Evolutionary conservation across 2,888 invertebrate genomes (phyloP), one percentile per base, ranked within the genome.

Genomic region (Acleris cristana): DNA sequence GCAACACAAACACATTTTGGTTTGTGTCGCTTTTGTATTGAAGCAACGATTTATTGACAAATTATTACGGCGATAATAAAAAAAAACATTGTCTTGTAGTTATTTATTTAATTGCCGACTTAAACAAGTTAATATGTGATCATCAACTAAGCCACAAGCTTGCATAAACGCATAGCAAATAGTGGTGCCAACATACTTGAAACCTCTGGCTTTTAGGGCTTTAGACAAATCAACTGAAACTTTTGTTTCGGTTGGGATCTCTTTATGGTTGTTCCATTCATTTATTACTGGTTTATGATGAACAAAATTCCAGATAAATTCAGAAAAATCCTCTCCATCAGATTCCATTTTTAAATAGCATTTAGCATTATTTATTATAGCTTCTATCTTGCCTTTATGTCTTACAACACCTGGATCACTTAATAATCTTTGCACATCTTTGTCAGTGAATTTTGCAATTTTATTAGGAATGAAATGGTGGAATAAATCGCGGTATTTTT

Each of bases 121-220:
- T 55, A 80, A 64, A 79, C 91, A 91, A 55, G 72, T 75, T 52
- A 67, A 51, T 52, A 85, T 69, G 72, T 92, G 92, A 70, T 91
- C 91, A 80, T 90, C 85, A 2, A 92, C 84, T 70, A 92, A 79
- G 16, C 92, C 92, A 81, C 90, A 87, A 51, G 91, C 91, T 79
- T 92, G 91, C 91, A 91, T 91, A 73, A 89, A 91, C 52, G 91
- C 87, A 78, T 91, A 91, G 74, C 90, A 90, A 75, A 82, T 88
- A 40, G 82, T 91, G 30, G 89, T 71, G 0, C 91, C 91, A 18
- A 91, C 83, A 81, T 80, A 92, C 73, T 85, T 89, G 70, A 89
- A 91, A 6, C 89, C 89, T 65, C 74, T 83, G 49, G 78, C 80
- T 74, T 89, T 92, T 56, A 92, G 74, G 48, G 82, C 83, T 71